phyloP scores from a whole-genome alignment of 2,888 invertebrate genomes.

The Lampropteryx suffumata region DNA sequence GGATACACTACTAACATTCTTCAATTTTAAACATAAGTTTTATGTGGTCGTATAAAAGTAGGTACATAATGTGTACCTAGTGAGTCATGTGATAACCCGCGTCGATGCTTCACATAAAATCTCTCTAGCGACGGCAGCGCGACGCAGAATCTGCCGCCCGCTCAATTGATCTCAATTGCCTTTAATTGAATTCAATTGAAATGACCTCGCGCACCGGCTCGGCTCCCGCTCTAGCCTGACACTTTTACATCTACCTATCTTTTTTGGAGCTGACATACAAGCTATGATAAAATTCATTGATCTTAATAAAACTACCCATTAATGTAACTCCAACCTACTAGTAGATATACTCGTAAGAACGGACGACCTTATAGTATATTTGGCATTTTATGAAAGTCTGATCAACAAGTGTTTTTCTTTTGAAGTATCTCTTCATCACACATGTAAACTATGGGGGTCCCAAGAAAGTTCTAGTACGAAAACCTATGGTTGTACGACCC shows the following conservation, averaged over 20 bases:
- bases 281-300: slow-evolving; percentile 69
- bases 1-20: neutral
- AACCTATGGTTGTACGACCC: too few relatives aligned
- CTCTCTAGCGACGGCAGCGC: slow-evolving; percentile 73
- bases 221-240: slow-evolving; percentile 77
- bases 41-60: slow-evolving; percentile 15
- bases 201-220: slow-evolving; percentile 80
- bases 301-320: slow-evolving; percentile 53
- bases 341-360: too few relatives aligned
- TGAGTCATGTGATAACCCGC: slow-evolving; percentile 72
- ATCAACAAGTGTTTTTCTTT: too few relatives aligned
- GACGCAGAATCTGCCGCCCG: slow-evolving; percentile 79
- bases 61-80: slow-evolving; percentile 17
- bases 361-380: too few relatives aligned
- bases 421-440: too few relatives aligned
- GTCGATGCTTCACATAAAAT: slow-evolving; percentile 81
- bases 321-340: slow-evolving; percentile 23
- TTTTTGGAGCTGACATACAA: slow-evolving; percentile 79
- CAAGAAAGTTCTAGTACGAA: too few relatives aligned
- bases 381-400: too few relatives aligned
- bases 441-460: too few relatives aligned
- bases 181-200: slow-evolving; percentile 81
- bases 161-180: slow-evolving; percentile 80
- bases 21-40: slow-evolving; percentile 7
- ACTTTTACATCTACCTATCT: slow-evolving; percentile 82